Conservation (phyloP, 2,113 vertebrate genomes). For the Sylvietta virens region DNA sequence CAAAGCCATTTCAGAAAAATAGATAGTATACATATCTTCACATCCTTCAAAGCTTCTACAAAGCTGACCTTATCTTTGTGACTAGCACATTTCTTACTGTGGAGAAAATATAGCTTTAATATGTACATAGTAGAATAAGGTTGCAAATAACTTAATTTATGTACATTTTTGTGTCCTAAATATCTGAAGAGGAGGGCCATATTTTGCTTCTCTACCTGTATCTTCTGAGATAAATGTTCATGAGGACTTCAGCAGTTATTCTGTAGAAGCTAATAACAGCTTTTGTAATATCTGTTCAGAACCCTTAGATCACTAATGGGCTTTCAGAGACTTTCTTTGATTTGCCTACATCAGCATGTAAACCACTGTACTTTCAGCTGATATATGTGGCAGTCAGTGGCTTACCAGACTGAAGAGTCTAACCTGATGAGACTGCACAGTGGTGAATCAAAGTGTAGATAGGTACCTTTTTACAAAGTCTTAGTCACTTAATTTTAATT, state of each 20-base stretch:
- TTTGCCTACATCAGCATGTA: neutral
- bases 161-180: neutral
- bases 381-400: neutral
- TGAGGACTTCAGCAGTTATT: neutral
- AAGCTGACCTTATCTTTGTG: neutral
- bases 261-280: neutral
- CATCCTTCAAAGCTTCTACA: neutral
- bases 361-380: neutral
- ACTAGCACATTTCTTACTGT: neutral
- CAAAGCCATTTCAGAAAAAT: neutral
- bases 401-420: neutral
- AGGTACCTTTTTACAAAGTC: neutral
- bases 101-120: neutral
- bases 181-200: neutral
- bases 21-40: neutral
- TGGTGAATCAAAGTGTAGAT: neutral
- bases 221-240: neutral
- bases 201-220: neutral
- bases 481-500: neutral
- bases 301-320: neutral
- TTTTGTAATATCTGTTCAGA: neutral
- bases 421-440: neutral
- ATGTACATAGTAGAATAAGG: neutral
- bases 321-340: neutral
- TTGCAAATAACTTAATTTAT: neutral